Evolutionary conservation across 1,140 invertebrate species (phyloP).

Genomic region (Bilobella aurantiaca): DNA sequence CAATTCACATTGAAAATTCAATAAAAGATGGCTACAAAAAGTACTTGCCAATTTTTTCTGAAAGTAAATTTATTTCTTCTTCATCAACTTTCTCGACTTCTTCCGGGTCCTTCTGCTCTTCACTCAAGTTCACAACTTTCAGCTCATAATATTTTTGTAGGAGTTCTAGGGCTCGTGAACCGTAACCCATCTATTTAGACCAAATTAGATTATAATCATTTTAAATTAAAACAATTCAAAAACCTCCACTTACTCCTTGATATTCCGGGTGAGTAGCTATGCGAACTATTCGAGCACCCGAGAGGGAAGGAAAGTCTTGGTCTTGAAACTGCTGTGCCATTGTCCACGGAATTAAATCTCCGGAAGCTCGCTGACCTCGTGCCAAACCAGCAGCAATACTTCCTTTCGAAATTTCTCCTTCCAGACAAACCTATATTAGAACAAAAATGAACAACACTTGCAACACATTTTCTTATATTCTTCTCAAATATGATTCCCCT

Average conservation of each 20-base stretch:
- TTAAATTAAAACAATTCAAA: neutral
- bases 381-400: conserved; percentile 66
- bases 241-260: conserved; percentile 60
- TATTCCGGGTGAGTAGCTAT: conserved; percentile 98
- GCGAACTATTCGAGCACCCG: conserved; percentile 82
- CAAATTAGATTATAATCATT: conserved; percentile 10
- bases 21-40: too few relatives aligned
- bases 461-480: neutral
- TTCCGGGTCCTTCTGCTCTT: conserved; percentile 40
- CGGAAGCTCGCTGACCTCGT: conserved; percentile 76
- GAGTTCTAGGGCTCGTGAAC: conserved; percentile 67
- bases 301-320: conserved; percentile 77
- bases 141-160: conserved; percentile 80
- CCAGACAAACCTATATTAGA: conserved; percentile 64
- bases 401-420: conserved; percentile 81
- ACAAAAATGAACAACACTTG: neutral
- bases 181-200: conserved; percentile 79
- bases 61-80: conserved; percentile 48
- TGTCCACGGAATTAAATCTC: conserved; percentile 97
- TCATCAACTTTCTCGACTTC: conserved; percentile 47
- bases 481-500: conserved; percentile 28
- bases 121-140: conserved; percentile 61
- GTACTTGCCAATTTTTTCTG: conserved; percentile 49
- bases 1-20: neutral
- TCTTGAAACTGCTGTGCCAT: conserved; percentile 93